phyloP scores from a whole-genome alignment of 2,113 vertebrate species.

The Sceloporus tristichus region DNA sequence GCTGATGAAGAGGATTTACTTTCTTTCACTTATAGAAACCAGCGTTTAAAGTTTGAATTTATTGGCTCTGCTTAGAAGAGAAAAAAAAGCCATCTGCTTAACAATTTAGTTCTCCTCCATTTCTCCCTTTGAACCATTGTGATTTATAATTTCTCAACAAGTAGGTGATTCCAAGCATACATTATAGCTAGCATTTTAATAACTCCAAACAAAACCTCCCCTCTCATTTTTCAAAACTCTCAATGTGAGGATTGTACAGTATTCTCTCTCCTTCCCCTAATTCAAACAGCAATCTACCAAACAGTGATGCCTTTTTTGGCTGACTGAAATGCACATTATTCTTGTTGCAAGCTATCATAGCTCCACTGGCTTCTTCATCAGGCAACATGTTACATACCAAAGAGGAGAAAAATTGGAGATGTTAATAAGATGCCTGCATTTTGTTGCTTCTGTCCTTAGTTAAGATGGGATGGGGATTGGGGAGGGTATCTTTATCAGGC shows the following conservation, averaged over 20 bases:
- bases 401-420: too few species aligned
- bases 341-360: too few species aligned
- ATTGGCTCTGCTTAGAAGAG: conserved; percentile 14
- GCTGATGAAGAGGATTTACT: conserved; percentile 41
- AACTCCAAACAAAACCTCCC: neutral
- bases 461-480: too few species aligned
- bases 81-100: conserved; percentile 43
- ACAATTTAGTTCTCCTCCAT: conserved; percentile 59
- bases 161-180: conserved; percentile 41
- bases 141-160: conserved; percentile 66
- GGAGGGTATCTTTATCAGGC: too few species aligned
- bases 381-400: too few species aligned
- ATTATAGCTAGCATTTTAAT: conserved; percentile 40
- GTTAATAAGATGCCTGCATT: too few species aligned
- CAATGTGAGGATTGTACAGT: conserved; percentile 24
- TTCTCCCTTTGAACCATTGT: conserved; percentile 31
- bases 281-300: too few species aligned
- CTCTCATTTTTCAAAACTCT: conserved; percentile 38
- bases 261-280: neutral
- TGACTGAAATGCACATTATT: too few species aligned
- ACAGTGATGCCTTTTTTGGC: too few species aligned
- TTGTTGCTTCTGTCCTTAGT: too few species aligned
- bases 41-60: conserved; percentile 49
- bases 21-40: conserved; percentile 38
- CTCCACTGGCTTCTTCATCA: too few species aligned